Conservation (phyloP, 1,140 invertebrate species). For the Zaprionus ornatus region DNA sequence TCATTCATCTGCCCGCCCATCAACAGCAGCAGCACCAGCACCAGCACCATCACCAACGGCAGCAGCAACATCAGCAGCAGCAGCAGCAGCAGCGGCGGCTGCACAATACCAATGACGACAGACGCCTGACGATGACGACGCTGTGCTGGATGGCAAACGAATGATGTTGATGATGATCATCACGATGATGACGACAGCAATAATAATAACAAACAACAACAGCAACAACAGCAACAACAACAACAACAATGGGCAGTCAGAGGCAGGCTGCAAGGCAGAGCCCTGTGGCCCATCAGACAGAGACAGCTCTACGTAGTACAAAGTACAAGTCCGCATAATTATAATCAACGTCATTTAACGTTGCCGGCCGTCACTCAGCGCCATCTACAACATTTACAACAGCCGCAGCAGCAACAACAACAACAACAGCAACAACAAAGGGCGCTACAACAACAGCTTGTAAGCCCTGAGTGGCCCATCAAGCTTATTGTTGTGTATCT, state of each 20-base stretch:
- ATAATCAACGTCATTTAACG: constrained; percentile 82
- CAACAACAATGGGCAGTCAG: constrained; percentile 37
- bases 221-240: constrained; percentile 29
- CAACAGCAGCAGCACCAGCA: constrained; percentile 63
- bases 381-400: constrained; percentile 62
- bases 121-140: constrained; percentile 52
- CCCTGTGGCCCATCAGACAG: constrained; percentile 55
- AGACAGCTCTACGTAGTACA: constrained; percentile 56
- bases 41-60: constrained; percentile 39
- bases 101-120: constrained; percentile 51
- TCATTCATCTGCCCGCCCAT: constrained; percentile 80
- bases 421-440: constrained; percentile 21
- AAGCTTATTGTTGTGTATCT: constrained; percentile 75
- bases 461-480: constrained; percentile 64
- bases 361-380: constrained; percentile 80
- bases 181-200: constrained; percentile 63
- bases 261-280: constrained; percentile 44
- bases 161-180: constrained; percentile 47
- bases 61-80: constrained; percentile 43
- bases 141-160: constrained; percentile 42
- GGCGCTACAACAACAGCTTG: constrained; percentile 46
- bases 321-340: constrained; percentile 82
- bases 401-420: constrained; percentile 36
- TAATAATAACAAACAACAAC: constrained; percentile 75
- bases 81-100: constrained; percentile 41